Base-by-base conservation (phyloP, 35 echinoderm and acorn worm species). In the Apostichopus californicus region DNA sequence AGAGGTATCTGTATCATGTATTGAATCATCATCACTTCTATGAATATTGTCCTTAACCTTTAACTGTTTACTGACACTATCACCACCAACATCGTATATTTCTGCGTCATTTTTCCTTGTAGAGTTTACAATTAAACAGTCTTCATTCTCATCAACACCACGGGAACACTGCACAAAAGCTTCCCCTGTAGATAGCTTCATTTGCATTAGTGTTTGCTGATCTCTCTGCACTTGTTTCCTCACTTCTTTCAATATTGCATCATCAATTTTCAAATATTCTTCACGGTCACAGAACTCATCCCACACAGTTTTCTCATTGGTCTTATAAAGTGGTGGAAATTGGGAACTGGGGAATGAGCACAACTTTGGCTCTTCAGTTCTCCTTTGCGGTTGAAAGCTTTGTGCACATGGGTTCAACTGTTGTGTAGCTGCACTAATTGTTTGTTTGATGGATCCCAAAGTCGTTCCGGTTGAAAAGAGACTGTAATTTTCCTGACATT, bases 401-500 rank as follows among this genome's bases (percentile, higher is more conserved):
- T 25, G 8, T 26, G 93, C 93, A 14, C 17, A 56, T 8, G 93
- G 93, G 70, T 98, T 98, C 34, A 98, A 86, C 10, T 34, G 24
- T 17, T 87, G 95, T 21, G 91, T 94, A 5, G 91, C 93, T 75
- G 90, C 86, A 4, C 58, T 22, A 55, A 96, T 92, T 70, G 93
- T 71, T 75, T 94, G 91, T 73, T 90, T 73, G 61, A 98, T 96
- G 18, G 12, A 54, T 14, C 80, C 87, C 12, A 98, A 24, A 5
- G 91, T 86, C 13, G 91, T 72, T 14, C 66, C 93, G 18, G 82
- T 10, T 73, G 78, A 87, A 91, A 86, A 92, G 12, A 96, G 77
- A 73, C 94, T 94, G 9, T 91, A 25, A 28, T 98, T 81, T 24
- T 87, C 88, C 77, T 98, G 94, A 66, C 97, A 98, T 66, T 86